These are phyloP conservation scores for Xenotilapia flavipinnis DNA, from an alignment of 2,113 vertebrate species.

Conservation along the genomic window DNA sequence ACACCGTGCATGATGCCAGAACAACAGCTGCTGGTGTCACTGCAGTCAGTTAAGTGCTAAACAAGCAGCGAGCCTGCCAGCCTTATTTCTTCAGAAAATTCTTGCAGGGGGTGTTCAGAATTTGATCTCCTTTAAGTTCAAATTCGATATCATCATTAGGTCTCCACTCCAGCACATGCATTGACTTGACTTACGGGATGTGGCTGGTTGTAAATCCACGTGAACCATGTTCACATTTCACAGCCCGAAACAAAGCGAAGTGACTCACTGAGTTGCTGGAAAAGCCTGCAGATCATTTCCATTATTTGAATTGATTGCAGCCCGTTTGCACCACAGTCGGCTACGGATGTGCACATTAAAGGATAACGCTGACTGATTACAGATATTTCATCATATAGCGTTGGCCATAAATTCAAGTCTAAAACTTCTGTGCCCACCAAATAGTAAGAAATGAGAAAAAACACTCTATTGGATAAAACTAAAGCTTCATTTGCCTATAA, in stretches of 20 bases:
- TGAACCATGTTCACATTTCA: background rate
- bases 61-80: background rate
- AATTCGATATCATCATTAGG: background rate
- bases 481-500: background rate
- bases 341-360: background rate
- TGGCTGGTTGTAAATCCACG: background rate
- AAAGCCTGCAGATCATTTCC: background rate
- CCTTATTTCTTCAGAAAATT: background rate
- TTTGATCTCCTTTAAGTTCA: background rate
- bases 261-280: background rate
- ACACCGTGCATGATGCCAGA: background rate
- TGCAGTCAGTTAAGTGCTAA: constrained; percentile 7
- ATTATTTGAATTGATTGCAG: background rate
- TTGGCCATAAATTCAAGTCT: background rate
- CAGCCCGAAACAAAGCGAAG: background rate
- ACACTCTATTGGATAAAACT: background rate
- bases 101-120: background rate
- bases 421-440: background rate
- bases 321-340: background rate
- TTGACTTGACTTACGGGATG: rapidly evolving
- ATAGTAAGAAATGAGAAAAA: rapidly evolving
- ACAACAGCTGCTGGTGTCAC: constrained; percentile 13
- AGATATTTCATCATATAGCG: background rate
- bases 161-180: background rate
- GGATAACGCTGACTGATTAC: background rate